Conservation (phyloP, 2,797 vertebrate species). For the Todus mexicanus region DNA sequence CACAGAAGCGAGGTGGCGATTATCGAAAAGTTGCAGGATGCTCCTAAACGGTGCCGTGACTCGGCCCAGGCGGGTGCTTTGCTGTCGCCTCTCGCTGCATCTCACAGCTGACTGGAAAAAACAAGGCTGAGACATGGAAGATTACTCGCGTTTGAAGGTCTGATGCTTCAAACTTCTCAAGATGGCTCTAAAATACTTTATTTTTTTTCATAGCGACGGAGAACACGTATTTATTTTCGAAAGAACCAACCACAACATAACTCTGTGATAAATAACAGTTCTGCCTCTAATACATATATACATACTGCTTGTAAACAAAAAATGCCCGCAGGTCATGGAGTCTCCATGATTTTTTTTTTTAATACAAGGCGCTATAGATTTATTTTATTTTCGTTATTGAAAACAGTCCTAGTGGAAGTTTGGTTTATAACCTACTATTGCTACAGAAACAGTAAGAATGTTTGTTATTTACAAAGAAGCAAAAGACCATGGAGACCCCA, state of each 20-base stretch:
- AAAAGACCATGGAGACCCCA: constrained; percentile 62
- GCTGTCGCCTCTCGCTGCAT: not conserved
- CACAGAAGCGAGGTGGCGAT: not conserved
- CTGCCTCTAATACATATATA: constrained; percentile 72
- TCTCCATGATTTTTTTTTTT: constrained; percentile 64
- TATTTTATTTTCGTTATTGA: constrained; percentile 19
- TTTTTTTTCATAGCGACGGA: constrained; percentile 18
- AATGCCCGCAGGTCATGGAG: constrained; percentile 63
- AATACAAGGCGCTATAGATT: constrained; percentile 63
- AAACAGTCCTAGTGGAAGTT: constrained; percentile 73
- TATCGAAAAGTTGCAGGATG: constrained; percentile 1
- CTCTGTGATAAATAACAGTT: constrained; percentile 73
- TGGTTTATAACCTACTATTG: constrained; percentile 73
- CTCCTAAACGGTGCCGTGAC: not conserved
- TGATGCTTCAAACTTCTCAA: not conserved
- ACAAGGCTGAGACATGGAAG: constrained; percentile 35
- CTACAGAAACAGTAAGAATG: constrained; percentile 73
- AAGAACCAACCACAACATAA: constrained; percentile 54
- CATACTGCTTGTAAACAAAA: constrained; percentile 66
- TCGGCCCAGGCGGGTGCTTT: not conserved
- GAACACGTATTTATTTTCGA: constrained; percentile 50
- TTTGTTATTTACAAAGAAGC: constrained; percentile 68
- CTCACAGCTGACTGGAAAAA: constrained; percentile 24
- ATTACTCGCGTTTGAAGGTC: not conserved
- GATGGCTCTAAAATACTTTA: constrained; percentile 32